phyloP scores from a whole-genome alignment of 1,140 invertebrate genomes.

The Aphaenogaster floridana region DNA sequence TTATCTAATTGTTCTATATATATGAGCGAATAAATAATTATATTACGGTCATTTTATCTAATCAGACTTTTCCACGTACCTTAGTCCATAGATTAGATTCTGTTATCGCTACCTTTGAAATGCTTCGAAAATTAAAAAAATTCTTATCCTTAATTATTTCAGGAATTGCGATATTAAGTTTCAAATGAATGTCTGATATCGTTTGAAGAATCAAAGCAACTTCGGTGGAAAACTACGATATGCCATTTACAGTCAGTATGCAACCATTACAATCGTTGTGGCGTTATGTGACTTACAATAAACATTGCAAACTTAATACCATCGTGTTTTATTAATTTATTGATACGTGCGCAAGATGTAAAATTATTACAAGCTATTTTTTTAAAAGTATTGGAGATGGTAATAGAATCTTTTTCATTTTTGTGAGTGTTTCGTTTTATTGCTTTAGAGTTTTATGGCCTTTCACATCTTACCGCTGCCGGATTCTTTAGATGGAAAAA shows the following conservation, averaged over 20 bases:
- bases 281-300: not conserved
- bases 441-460: not conserved
- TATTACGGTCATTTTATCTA: not conserved
- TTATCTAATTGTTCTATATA: not conserved
- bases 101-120: not conserved
- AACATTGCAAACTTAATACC: not conserved
- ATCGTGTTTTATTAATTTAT: not conserved
- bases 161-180: not conserved
- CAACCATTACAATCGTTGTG: not conserved
- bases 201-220: slow-evolving; percentile 2
- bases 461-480: not conserved
- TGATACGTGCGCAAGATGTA: not conserved
- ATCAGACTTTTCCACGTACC: not conserved
- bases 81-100: not conserved
- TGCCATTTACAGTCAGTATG: not conserved
- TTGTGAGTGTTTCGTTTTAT: not conserved
- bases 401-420: not conserved
- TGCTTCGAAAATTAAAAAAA: not conserved
- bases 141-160: slow-evolving; percentile 1
- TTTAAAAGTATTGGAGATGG: not conserved
- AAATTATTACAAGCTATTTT: not conserved
- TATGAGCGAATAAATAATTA: not conserved
- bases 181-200: not conserved
- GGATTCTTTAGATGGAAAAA: not conserved
- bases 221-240: not conserved